Conservation (phyloP, 2,113 vertebrate genomes). For the Macrotus californicus region DNA sequence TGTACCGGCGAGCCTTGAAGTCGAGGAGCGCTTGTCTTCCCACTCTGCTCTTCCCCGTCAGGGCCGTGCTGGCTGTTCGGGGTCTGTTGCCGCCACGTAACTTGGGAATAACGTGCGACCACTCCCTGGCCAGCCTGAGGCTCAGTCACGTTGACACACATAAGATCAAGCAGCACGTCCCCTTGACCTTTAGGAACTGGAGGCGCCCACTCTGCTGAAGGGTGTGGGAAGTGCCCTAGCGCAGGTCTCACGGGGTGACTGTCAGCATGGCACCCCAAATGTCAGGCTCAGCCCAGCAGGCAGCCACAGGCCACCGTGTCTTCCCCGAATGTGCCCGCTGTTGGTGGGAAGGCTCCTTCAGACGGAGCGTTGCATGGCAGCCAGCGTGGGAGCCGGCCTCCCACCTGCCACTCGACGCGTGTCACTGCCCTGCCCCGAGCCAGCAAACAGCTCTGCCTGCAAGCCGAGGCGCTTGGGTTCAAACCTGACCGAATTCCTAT, state of each 20-base stretch:
- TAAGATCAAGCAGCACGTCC: neutral
- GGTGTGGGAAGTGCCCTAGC: accelerated
- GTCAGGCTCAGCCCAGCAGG: neutral
- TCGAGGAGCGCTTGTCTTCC: neutral
- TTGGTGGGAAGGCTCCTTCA: neutral
- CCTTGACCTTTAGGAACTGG: accelerated
- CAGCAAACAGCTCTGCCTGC: neutral
- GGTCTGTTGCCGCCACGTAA: neutral
- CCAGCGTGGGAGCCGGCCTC: neutral
- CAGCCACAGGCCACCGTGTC: accelerated
- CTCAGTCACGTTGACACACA: neutral
- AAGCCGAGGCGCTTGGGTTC: neutral
- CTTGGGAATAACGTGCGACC: neutral
- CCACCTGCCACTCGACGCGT: neutral
- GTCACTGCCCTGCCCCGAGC: accelerated
- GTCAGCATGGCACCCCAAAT: accelerated
- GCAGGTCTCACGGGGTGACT: accelerated
- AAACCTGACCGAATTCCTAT: neutral
- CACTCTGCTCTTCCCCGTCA: neutral
- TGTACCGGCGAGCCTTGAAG: neutral
- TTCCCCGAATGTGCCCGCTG: neutral
- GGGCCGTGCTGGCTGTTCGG: accelerated
- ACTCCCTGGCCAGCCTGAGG: neutral
- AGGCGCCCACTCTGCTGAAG: neutral
- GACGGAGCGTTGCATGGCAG: neutral